Conservation (phyloP, 1,140 invertebrate species). For the Xylocopa sonorina region DNA sequence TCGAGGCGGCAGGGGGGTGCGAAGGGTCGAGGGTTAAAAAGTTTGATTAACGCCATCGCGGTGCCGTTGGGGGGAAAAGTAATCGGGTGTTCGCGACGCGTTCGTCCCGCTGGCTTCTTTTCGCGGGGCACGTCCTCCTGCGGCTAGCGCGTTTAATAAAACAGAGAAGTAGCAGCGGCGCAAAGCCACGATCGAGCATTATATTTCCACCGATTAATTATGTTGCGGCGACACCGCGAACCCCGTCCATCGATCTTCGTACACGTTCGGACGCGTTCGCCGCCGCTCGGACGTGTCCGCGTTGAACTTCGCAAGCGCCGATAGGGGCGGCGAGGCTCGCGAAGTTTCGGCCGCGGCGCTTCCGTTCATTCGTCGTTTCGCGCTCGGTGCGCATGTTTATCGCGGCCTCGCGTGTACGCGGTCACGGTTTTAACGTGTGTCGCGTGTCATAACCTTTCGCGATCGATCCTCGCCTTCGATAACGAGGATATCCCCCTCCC, state of each 20-base stretch:
- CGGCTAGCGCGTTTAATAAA: constrained; percentile 17
- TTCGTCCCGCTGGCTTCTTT: background rate
- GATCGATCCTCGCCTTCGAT: background rate
- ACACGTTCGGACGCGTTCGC: constrained; percentile 53
- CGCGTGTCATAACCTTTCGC: constrained; percentile 1
- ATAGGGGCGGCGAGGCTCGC: constrained; percentile 69
- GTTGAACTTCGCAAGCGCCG: constrained; percentile 55
- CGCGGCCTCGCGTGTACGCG: constrained; percentile 21
- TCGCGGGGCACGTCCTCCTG: background rate
- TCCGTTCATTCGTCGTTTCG: constrained; percentile 74
- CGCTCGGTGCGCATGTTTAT: constrained; percentile 63
- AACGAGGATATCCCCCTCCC: no score
- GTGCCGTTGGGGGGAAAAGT: background rate
- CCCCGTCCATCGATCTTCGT: constrained; percentile 69
- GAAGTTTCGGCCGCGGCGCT: constrained; percentile 67
- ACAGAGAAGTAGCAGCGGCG: constrained; percentile 31
- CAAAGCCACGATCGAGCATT: constrained; percentile 59
- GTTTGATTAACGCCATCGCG: constrained; percentile 25
- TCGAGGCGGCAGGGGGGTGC: no score
- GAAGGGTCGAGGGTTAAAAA: background rate
- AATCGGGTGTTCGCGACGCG: constrained; percentile 12
- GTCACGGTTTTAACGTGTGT: constrained; percentile 3
- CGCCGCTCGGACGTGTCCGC: constrained; percentile 58
- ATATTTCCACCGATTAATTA: constrained; percentile 68
- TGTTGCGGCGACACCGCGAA: constrained; percentile 59